Evolutionary conservation across 2,888 invertebrate species (phyloP), one percentile per base, ranked within the genome.

Genomic region (Dione juno): DNA sequence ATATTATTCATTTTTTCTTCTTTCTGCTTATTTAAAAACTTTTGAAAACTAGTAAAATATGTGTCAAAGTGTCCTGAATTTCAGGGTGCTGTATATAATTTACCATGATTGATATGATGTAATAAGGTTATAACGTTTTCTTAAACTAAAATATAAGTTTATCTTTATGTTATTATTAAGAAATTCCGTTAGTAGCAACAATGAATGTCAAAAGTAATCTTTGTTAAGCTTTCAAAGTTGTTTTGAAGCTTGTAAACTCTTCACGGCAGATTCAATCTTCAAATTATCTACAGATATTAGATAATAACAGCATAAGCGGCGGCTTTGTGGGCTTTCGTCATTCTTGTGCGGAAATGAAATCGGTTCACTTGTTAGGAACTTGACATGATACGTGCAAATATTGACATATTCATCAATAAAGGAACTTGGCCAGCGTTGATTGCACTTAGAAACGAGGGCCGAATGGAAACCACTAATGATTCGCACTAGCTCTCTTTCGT

Each of bases 351-450:
- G 35, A 45, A 61, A 50, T 50, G 50, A 64, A 40, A 64, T 50
- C 52, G 37, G 40, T 64, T 50, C 0, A 6, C 9, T 37, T 14
- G 13, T 37, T 37, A 19, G 37, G 48, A 37, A 59, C 65, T 58
- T 59, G 58, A 66, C 65, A 58, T 59, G 57, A 48, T 58, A 11
- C 65, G 16, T 69, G 50, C 45, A 58, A 64, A 54, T 57, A 57
- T 73, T 71, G 69, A 59, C 69, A 65, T 21, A 41, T 63, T 13
- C 52, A 41, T 28, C 58, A 40, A 68, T 66, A 69, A 35, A 66
- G 40, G 48, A 64, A 73, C 64, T 73, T 66, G 63, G 73, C 35
- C 63, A 73, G 57, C 64, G 63, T 67, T 57, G 64, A 69, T 73
- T 71, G 48, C 58, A 57, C 43, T 61, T 14, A 58, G 21, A 66